A percentile compares a stretch with the other conserved stretches of the same genome.
These are phyloP conservation scores for Exephanes ischioxanthus DNA, from an alignment of 2,888 invertebrate species.

Conservation along the genomic window DNA sequence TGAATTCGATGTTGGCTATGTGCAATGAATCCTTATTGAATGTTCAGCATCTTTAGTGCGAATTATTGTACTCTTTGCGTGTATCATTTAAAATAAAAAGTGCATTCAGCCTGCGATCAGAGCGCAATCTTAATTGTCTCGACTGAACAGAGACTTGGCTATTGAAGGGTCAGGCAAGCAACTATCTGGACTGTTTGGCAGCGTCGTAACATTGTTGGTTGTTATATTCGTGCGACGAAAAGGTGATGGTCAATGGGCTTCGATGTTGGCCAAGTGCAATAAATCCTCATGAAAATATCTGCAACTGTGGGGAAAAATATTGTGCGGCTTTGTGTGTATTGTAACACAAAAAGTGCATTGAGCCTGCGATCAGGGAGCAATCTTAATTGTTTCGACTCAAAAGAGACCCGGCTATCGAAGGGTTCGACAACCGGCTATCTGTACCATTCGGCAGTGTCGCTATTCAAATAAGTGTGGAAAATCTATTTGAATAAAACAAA, in stretches of 20 bases:
- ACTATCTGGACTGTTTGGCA: too few relatives aligned
- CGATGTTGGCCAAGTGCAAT: slow-evolving; percentile 48
- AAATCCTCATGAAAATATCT: neutral
- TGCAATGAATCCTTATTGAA: slow-evolving; percentile 42
- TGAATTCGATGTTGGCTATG: slow-evolving; percentile 47
- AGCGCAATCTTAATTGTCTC: too few relatives aligned
- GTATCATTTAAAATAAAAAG: neutral
- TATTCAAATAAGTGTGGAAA: neutral
- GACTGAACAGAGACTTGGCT: too few relatives aligned
- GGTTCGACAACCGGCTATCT: too few relatives aligned
- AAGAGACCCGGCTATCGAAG: too few relatives aligned
- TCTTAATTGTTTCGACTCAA: too few relatives aligned
- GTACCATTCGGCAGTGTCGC: neutral
- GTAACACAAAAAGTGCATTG: too few relatives aligned
- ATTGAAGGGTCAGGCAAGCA: too few relatives aligned
- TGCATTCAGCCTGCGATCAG: too few relatives aligned
- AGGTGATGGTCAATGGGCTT: slow-evolving; percentile 51
- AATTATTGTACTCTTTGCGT: slow-evolving; percentile 8
- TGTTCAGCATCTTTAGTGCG: slow-evolving; percentile 18
- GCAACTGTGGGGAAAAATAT: slow-evolving; percentile 2
- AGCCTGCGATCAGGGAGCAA: too few relatives aligned
- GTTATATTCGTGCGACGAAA: slow-evolving; percentile 33
- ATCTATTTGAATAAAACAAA: neutral
- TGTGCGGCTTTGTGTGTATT: slow-evolving; percentile 1
- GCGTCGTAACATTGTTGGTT: neutral